Conservation (phyloP, 2,888 invertebrate genomes). For the Campoplex nolae region DNA sequence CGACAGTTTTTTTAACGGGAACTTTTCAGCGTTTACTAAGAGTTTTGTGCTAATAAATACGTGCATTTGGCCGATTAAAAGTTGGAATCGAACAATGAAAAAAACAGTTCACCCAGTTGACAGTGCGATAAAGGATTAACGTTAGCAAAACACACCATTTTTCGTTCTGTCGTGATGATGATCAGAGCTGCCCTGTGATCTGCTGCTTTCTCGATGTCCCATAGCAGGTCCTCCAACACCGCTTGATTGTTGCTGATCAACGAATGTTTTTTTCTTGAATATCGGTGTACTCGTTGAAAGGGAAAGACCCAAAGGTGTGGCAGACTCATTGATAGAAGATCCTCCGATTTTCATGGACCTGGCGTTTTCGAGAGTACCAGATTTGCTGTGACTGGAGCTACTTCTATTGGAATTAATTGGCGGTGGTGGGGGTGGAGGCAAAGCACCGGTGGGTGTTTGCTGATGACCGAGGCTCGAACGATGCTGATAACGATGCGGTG, state of each 20-base stretch:
- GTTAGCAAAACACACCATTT: conserved; percentile 46
- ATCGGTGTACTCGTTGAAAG: conserved; percentile 89
- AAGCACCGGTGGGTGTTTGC: conserved; percentile 70
- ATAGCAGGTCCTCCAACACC: conserved; percentile 7
- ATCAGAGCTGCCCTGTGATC: conserved; percentile 45
- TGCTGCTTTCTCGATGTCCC: conserved; percentile 33
- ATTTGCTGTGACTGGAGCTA: conserved; percentile 77
- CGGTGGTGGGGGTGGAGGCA: conserved; percentile 67
- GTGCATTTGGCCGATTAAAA: not conserved
- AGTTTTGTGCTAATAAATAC: not conserved
- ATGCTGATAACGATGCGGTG: conserved; percentile 83
- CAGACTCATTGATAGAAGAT: conserved; percentile 82
- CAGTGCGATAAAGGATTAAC: not conserved
- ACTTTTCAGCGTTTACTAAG: not conserved
- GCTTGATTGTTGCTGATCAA: conserved; percentile 78
- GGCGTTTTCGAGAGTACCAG: conserved; percentile 81
- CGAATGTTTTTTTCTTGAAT: conserved; percentile 86
- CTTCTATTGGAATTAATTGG: conserved; percentile 60
- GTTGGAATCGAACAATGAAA: not conserved
- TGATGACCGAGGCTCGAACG: conserved; percentile 76
- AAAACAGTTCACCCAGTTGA: not conserved
- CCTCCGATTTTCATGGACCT: conserved; percentile 76
- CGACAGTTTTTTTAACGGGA: not conserved
- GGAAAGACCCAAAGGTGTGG: conserved; percentile 84
- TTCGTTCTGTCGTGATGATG: conserved; percentile 61